A percentile compares a stretch with the other conserved stretches of the same genome.
Conservation (phyloP, 2,888 invertebrate genomes). For the Pristionchus japonicus region DNA sequence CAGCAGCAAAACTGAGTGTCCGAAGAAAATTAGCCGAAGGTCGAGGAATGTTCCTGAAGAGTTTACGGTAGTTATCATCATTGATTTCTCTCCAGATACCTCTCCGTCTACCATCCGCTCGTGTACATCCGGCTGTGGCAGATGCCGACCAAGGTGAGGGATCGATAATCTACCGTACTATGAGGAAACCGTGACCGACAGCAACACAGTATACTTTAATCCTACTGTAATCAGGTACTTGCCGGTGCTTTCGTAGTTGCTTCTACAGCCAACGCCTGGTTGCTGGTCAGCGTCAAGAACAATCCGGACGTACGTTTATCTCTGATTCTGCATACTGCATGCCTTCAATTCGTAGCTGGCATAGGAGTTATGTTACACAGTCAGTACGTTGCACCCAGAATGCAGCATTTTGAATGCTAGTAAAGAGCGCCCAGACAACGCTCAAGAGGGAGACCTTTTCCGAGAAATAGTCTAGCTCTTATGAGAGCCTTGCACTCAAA, state of each 20-base stretch:
- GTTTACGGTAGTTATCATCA: background rate
- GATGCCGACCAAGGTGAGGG: constrained; percentile 54
- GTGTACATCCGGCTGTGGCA: constrained; percentile 61
- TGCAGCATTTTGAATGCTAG: background rate
- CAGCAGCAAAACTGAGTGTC: too few species aligned
- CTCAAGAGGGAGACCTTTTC: background rate
- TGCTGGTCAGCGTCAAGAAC: constrained; percentile 49
- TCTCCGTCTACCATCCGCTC: constrained; percentile 64
- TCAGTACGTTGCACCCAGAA: too few species aligned
- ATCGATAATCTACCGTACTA: constrained; percentile 25
- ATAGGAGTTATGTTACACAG: too few species aligned
- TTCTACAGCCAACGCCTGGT: constrained; percentile 55
- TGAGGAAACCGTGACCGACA: background rate
- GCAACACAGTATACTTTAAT: background rate
- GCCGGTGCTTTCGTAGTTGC: constrained; percentile 50
- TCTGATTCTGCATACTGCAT: too few species aligned
- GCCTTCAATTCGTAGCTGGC: too few species aligned
- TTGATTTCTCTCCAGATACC: constrained; percentile 45
- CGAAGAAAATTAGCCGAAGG: background rate
- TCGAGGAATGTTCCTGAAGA: background rate
- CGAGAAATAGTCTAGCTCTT: background rate
- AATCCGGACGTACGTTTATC: background rate
- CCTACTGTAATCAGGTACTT: constrained; percentile 49
- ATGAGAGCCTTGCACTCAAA: background rate
- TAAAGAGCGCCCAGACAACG: background rate